A percentile compares a stretch with the other conserved stretches of the same genome.
Conservation (phyloP, 2,797 vertebrate genomes). For the Pseudochirops cupreus region DNA sequence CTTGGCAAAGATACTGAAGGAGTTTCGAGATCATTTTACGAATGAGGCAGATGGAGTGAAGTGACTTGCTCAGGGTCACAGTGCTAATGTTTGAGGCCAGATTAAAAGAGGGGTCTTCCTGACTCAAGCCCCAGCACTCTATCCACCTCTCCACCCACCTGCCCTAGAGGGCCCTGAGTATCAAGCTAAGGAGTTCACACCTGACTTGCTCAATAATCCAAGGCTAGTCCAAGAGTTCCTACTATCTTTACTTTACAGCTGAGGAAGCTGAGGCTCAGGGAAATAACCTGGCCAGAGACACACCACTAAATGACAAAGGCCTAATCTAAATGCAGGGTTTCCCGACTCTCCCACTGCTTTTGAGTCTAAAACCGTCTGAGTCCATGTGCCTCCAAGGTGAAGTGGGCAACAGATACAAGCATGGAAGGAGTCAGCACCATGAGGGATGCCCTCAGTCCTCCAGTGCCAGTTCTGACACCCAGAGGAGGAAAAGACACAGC, state of each 20-base stretch:
- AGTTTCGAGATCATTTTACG: background rate
- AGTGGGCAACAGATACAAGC: background rate
- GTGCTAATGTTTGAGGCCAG: background rate
- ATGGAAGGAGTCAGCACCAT: background rate
- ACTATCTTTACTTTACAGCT: background rate
- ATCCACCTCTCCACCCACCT: background rate
- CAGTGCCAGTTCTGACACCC: background rate
- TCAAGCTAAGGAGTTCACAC: background rate
- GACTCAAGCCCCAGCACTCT: background rate
- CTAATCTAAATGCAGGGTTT: background rate
- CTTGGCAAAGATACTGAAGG: background rate
- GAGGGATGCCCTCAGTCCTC: background rate
- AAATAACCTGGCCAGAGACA: background rate
- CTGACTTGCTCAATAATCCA: background rate
- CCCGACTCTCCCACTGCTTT: background rate
- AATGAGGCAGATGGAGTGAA: background rate
- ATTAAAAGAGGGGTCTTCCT: background rate
- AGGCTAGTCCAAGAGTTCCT: background rate
- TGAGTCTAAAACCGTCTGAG: background rate
- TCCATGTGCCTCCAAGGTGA: background rate
- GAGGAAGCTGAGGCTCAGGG: background rate
- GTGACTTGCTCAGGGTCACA: background rate
- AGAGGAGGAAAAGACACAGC: background rate
- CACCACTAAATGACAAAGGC: background rate
- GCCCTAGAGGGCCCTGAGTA: background rate